A percentile compares a stretch with the other conserved stretches of the same genome.
Conservation (phyloP, 1,140 invertebrate species). For the Drosophila melanica region DNA sequence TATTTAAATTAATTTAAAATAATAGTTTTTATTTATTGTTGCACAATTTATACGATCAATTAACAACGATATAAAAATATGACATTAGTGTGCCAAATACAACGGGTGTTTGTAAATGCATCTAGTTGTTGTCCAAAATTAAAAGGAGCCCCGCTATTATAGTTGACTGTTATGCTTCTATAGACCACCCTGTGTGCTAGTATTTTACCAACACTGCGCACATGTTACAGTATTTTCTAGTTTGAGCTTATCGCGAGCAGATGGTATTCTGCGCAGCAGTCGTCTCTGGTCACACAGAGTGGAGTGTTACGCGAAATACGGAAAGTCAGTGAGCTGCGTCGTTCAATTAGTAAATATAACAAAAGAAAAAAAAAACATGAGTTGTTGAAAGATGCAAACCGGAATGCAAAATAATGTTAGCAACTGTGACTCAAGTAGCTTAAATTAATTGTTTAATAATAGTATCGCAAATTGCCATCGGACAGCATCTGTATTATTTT, state of each 20-base stretch:
- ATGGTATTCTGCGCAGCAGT: background rate
- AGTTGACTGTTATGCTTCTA: too few relatives aligned
- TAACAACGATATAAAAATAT: too few relatives aligned
- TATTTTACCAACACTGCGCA: background rate
- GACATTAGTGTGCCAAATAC: too few relatives aligned
- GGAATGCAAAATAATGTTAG: background rate
- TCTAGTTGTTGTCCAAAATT: too few relatives aligned
- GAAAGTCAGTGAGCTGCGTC: conserved; percentile 2
- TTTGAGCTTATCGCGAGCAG: background rate
- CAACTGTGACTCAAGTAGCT: background rate
- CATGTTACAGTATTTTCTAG: background rate
- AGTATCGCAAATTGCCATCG: background rate
- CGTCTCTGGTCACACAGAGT: conserved; percentile 17
- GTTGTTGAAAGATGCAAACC: conserved; percentile 11
- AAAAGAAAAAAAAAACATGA: conserved; percentile 33
- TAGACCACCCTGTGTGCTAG: too few relatives aligned
- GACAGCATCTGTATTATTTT: conserved; percentile 1
- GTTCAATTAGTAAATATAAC: conserved; percentile 17
- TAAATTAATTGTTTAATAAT: conserved; percentile 14
- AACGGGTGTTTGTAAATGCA: too few relatives aligned
- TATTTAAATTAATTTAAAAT: too few relatives aligned
- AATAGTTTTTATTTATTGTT: too few relatives aligned
- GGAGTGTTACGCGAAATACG: conserved; percentile 36
- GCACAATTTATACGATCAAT: too few relatives aligned
- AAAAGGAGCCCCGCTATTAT: too few relatives aligned